A percentile compares a stretch with the other conserved stretches of the same genome.
These are phyloP conservation scores for Rallus crepitans DNA, from an alignment of 2,797 vertebrate genomes.

Conservation along the genomic window DNA sequence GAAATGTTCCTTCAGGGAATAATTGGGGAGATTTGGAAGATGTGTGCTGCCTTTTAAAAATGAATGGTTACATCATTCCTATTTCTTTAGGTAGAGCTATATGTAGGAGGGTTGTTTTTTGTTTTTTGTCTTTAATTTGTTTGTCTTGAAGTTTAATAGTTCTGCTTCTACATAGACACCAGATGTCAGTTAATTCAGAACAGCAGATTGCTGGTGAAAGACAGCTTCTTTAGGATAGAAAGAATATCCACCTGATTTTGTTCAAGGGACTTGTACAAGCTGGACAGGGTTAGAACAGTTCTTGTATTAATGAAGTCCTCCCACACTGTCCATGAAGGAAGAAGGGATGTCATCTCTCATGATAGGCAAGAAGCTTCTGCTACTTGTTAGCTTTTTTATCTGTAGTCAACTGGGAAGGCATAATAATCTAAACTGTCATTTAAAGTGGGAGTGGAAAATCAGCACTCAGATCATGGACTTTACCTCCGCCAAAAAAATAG, in stretches of 20 bases:
- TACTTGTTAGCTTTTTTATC: not conserved
- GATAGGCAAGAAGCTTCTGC: not conserved
- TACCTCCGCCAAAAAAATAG: not conserved
- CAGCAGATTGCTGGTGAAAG: not conserved
- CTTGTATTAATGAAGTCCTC: not conserved
- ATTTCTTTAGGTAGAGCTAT: not conserved
- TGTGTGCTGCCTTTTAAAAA: constrained; percentile 3
- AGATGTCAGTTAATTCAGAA: constrained; percentile 28
- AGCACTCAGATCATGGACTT: not conserved
- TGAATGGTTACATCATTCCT: not conserved
- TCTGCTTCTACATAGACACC: not conserved
- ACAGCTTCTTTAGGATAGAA: not conserved
- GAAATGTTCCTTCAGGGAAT: not conserved
- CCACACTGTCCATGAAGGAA: not conserved
- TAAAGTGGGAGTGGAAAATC: not conserved
- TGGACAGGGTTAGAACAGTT: not conserved
- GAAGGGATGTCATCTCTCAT: not conserved
- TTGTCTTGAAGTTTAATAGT: constrained; percentile 4
- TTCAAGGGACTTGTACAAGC: not conserved
- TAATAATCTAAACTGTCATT: not conserved
- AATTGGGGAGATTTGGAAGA: constrained; percentile 15
- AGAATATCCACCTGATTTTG: constrained; percentile 1
- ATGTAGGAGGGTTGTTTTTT: accelerated
- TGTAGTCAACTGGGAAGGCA: not conserved
- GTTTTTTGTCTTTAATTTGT: not conserved